Base-by-base conservation (phyloP, 2,888 invertebrate species). In the Pardosa pseudoannulata region DNA sequence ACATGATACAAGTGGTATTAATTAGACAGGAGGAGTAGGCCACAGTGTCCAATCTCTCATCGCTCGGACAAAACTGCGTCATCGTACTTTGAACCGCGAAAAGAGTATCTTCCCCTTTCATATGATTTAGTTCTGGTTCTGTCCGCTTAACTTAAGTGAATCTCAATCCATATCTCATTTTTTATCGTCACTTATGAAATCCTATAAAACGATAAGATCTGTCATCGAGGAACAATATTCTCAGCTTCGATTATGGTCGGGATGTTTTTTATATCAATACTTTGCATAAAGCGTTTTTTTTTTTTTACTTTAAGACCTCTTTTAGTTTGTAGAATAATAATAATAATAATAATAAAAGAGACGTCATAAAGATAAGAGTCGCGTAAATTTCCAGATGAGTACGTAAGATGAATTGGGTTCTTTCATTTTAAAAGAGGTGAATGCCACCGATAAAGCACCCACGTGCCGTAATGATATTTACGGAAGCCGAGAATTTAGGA, bases 121-220 rank as follows among this genome's bases (percentile, higher is more conserved):
- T 23, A 56, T 56, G 56, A 56, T 11, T 56, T 5, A 56, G 56
- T 56, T 56, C 56, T 56, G 56, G 56, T 56, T 56, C 56, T 23
- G 56, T 56, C 56, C 56, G 56, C 56, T 16, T 56, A 56, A 36
- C 23, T n/a, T 23, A 23, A 5, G 16, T 23, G 56, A 56, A 23
- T 16, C 41, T 46, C 19, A 56, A 56, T 23, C 23, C 16, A 9
- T n/a, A n/a, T n/a, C n/a, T n/a, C 56, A 11, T 3, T 56, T 16
- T 56, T 23, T 23, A 3, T 3, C 5, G 16, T 2, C 56, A 56
- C 56, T 56, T 23, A 56, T 23, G 23, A 23, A 56, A 19, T 19
- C 56, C 1, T 3, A 56, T 56, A 23, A 56, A 56, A n/a, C n/a
- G 56, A 56, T 56, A 56, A 56, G 56, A 56, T 56, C 56, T 11